Base-by-base conservation (phyloP, 2,113 vertebrate genomes). In the Platichthys flesus region DNA sequence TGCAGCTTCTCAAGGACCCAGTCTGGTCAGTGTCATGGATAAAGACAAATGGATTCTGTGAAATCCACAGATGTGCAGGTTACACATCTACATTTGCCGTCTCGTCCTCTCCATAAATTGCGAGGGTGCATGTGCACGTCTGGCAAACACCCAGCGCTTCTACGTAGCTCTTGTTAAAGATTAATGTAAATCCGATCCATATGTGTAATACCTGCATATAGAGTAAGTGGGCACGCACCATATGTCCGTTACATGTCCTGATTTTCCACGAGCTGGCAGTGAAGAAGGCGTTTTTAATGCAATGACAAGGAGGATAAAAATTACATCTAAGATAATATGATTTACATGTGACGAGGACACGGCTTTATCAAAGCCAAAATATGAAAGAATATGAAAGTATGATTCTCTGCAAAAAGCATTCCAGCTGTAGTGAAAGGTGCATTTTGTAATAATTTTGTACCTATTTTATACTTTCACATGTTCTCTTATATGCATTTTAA, bases 221-320 rank as follows among this genome's bases (percentile, higher is more conserved):
- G 67, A 79, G 37, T 42, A 73, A 88, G 81, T 76, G 82, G 74
- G 70, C 47, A 55, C n/a, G 45, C 69, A 9, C 75, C 91, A 89
- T 84, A 90, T 91, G 91, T 89, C 71, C 66, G 58, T 65, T 10
- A 65, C 61, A 81, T 56, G 72, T 74, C 23, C 71, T 15, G 65
- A 93, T 92, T 92, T 47, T 84, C 61, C 84, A 90, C 89, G 88
- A 67, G 47, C 88, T 89, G 85, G 9, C 56, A 20, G 0, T 85
- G 71, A 86, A 89, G 90, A 67, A 67, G 83, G 21, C 2, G 81
- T 9, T 28, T 81, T 85, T 79, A 89, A 91, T 64, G 65, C 62
- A 83, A 76, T 87, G 78, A 88, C 66, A 82, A 70, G 87, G 84
- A 35, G 82, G 81, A 87, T 83, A 2, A 73, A 31, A 73, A 51